Percentiles rank a stretch among this genome's conserved stretches.
These are phyloP conservation scores for Drosophila stalkeri DNA, from an alignment of 2,888 invertebrate species.

Conservation along the genomic window DNA sequence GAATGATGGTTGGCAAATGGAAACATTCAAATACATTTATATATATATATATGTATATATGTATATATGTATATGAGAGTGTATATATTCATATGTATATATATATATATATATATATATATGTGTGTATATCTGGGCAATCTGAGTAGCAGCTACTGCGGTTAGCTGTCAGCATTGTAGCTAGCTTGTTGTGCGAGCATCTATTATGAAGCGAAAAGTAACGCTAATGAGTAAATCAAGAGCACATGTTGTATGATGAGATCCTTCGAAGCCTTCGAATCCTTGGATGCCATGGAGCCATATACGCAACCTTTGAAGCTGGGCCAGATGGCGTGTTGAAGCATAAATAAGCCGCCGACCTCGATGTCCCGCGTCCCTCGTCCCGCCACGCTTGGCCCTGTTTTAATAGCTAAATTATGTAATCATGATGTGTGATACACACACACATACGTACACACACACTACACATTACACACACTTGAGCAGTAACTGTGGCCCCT, in stretches of 20 bases:
- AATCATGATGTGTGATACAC: constrained; percentile 79
- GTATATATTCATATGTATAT: not conserved
- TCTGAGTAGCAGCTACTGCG: constrained; percentile 36
- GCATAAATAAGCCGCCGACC: constrained; percentile 76
- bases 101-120: not conserved
- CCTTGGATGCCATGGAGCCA: constrained; percentile 4
- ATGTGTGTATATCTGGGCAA: not conserved
- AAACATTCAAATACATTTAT: not conserved
- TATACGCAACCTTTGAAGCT: constrained; percentile 67
- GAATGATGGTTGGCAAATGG: constrained; percentile 21
- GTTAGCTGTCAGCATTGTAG: constrained; percentile 51
- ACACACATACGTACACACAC: constrained; percentile 37
- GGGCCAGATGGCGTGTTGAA: constrained; percentile 78
- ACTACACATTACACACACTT: constrained; percentile 14
- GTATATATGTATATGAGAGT: not conserved
- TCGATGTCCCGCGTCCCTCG: not conserved
- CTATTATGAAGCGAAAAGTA: constrained; percentile 79
- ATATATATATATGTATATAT: not conserved
- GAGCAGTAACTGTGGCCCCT: constrained; percentile 20
- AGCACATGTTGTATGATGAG: constrained; percentile 69
- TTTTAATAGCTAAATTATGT: constrained; percentile 82
- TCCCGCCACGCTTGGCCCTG: constrained; percentile 42
- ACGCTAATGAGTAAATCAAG: constrained; percentile 81
- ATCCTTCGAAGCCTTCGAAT: constrained; percentile 61
- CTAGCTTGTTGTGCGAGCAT: constrained; percentile 63